Base-by-base conservation (phyloP, 1,140 invertebrate genomes). In the Drosophila aff. region DNA sequence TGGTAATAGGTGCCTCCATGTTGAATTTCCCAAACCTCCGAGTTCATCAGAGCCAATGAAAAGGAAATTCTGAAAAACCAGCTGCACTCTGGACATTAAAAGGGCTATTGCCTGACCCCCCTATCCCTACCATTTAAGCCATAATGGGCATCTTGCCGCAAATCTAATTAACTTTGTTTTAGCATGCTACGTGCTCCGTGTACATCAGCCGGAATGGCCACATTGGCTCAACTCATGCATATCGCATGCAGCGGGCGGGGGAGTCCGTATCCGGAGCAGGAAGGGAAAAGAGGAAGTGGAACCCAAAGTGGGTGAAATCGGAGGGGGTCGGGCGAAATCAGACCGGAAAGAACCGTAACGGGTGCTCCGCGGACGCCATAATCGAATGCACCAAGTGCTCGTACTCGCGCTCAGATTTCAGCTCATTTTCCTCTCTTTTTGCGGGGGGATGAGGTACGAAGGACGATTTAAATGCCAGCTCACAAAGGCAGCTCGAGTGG, bases 101-200 rank as follows among this genome's bases (percentile, higher is more conserved):
- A 76, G 65, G 71, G 71, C 66, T 68, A 76, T 43, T 49, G 69
- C 64, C 38, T 6, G 23, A 31, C 69, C 43, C 41, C 41, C 6
- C 16, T 9, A 0, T 2, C n/a, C 9, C 31, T 11, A 5, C 33
- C 38, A 33, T 53, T 46, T 43, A 33, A n/a, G 43, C 79, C 66
- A 82, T 90, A 91, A 85, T 85, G 86, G 73, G 63, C 82, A 85
- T 90, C 85, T 90, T 90, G 86, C 82, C 71, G 50, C 86, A 90
- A 90, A 90, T 90, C 85, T 90, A 90, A 90, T 90, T 90, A 90
- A 90, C 85, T 90, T 91, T 90, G 81, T 90, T 90, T 85, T 74
- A 84, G 75, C 79, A 76, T 57, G 82, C 82, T 90, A 89, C 84
- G 84, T 87, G 84, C 76, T 67, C 47, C 61, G 68, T 79, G 26